These are phyloP conservation scores for Sus cebifrons DNA, from an alignment of 2,797 vertebrate species.

Conservation along the genomic window DNA sequence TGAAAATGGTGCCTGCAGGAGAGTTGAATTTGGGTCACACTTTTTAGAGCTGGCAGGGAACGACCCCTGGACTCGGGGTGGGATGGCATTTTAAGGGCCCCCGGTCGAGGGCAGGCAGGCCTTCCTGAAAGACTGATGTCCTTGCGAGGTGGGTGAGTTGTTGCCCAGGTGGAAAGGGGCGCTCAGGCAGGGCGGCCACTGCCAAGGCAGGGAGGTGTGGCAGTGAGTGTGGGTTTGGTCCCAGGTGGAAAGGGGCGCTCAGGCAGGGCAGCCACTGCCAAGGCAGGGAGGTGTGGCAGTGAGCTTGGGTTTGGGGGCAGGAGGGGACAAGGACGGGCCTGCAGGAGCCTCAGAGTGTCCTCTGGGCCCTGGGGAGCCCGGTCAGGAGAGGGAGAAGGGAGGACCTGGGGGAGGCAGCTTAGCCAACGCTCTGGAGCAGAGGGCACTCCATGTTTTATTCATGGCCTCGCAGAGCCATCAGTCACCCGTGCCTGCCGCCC, in stretches of 20 bases:
- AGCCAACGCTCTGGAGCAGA: slow-evolving; percentile 49
- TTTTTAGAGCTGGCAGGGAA: neutral
- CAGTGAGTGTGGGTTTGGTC: rapidly evolving
- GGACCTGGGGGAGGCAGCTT: neutral
- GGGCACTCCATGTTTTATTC: slow-evolving; percentile 89
- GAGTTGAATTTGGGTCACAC: neutral
- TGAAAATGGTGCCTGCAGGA: neutral
- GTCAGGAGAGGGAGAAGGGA: neutral
- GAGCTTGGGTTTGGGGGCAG: neutral
- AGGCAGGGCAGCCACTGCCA: neutral
- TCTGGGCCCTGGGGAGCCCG: neutral
- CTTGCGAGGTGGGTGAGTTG: too few species aligned
- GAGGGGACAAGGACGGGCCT: neutral
- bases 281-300: neutral
- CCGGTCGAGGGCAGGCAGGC: neutral
- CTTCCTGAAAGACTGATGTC: neutral
- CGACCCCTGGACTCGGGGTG: neutral
- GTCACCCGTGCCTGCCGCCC: slow-evolving; percentile 77
- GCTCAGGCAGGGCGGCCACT: neutral
- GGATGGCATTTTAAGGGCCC: too few species aligned
- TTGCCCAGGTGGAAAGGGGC: neutral
- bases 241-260: too few species aligned
- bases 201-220: neutral
- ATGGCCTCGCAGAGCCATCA: slow-evolving; percentile 86
- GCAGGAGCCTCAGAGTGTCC: neutral